These are phyloP conservation scores for Tyria jacobaeae DNA, from an alignment of 2,888 invertebrate genomes.

Conservation along the genomic window DNA sequence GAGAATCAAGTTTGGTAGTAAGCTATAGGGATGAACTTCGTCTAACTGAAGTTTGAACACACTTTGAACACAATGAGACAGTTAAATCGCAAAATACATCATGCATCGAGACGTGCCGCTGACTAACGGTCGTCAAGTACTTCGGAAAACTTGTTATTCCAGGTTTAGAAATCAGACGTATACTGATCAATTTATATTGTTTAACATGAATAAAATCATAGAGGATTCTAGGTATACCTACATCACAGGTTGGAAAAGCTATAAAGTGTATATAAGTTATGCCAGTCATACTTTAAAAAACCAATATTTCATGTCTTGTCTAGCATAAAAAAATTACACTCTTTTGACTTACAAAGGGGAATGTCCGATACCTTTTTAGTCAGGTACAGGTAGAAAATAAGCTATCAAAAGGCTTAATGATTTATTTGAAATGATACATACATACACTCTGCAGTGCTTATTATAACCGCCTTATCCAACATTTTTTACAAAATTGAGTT, in stretches of 20 bases:
- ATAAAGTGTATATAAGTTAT: neutral
- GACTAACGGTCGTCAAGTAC: constrained; percentile 48
- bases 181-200: constrained; percentile 33
- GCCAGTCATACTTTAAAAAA: neutral
- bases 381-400: neutral
- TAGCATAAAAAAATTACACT: neutral
- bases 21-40: constrained; percentile 37
- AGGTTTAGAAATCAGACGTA: constrained; percentile 31
- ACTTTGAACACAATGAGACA: constrained; percentile 58
- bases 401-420: neutral
- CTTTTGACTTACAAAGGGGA: neutral
- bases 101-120: constrained; percentile 48
- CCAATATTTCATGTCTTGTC: neutral
- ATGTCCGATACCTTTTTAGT: neutral
- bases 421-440: neutral
- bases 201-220: constrained; percentile 6
- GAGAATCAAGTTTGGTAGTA: constrained; percentile 17
- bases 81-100: constrained; percentile 64
- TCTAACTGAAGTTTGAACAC: constrained; percentile 14
- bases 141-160: constrained; percentile 67
- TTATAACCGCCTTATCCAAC: too few species aligned
- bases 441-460: too few species aligned
- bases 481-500: too few species aligned
- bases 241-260: neutral
- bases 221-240: constrained; percentile 3